Evolutionary conservation across 2,888 invertebrate species (phyloP), one percentile per base, ranked within the genome.

Genomic region (Myathropa florea): DNA sequence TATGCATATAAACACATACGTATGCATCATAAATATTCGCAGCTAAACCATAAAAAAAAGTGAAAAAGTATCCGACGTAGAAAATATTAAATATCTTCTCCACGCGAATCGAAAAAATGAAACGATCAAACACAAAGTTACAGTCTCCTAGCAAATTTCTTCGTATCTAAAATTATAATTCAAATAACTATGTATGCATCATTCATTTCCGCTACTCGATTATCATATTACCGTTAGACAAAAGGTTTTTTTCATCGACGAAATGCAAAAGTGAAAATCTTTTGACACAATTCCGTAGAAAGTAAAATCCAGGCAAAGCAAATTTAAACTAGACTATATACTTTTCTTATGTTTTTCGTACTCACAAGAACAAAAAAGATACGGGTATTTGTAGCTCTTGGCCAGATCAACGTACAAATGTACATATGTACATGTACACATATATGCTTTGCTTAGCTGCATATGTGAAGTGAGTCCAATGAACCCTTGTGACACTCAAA

Each of bases 191-290:
- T 12, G 33, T n/a, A 33, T 33, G 33, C 33, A 36, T 61, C 53
- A 53, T 23, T 36, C 23, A 30, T 55, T 75, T 59, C 64, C 70
- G 77, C 28, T 60, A 70, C 6, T 23, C 18, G n/a, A 65, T 53
- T 72, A 55, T 71, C 70, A 33, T 77, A 57, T 60, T 60, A 71
- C 28, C 72, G 53, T 65, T 12, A 36, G 33, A 46, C 33, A 39
- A 36, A 12, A 61, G 14, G 18, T 63, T 24, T 59, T 9, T 18
- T 75, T 64, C 21, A 46, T 57, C 63, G 59, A 33, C 63, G 59
- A 33, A 55, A 59, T 55, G 28, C 23, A 65, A 77, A 78, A 83
- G 83, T 83, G 83, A 82, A 82, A 82, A 77, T 4, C 53, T 71
- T 76, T 60, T 55, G 33, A 30, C 83, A 67, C 72, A 28, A 61